Base-by-base conservation (phyloP, 2,888 invertebrate genomes). In the Pammene fasciana region DNA sequence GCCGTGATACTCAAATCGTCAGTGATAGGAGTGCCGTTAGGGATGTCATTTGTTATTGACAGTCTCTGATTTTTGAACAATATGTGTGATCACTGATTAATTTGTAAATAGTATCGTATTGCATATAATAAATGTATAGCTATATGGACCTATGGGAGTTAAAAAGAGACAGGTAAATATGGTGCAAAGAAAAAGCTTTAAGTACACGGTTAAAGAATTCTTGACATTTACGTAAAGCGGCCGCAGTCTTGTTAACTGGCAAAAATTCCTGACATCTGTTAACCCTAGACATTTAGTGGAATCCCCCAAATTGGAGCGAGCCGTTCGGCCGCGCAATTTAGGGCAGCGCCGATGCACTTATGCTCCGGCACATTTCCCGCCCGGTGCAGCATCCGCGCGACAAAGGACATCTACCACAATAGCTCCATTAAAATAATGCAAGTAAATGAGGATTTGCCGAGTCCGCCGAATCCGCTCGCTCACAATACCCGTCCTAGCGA, bases 361-460 rank as follows among this genome's bases (percentile, higher is more conserved):
- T 89, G 87, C 88, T 86, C 83, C 86, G 86, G 87, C 86, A 89
- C 86, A 89, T 87, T 87, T 86, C 87, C 86, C 86, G 82, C 82
- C 85, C 83, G 83, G 79, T 83, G 82, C 84, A 82, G 84, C 85
- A 82, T 85, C 86, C 83, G 84, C 79, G 80, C 86, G 89, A 92
- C 91, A 92, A 91, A 92, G 90, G 90, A 88, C 91, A 87, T 87
- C 86, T 87, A 81, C 89, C 89, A 92, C 92, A 92, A 92, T 92
- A 84, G 89, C 88, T 91, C 91, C 92, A 92, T 92, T 92, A 92
- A 92, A 92, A 92, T 92, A 92, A 92, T 92, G 92, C 91, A 91
- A 92, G 92, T 92, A 92, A 92, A 92, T 91, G 92, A 91, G 92
- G 90, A 92, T 89, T 90, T 88, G 89, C 86, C 87, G 89, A 85